phyloP scores from a whole-genome alignment of 2,797 vertebrate genomes.

The Danio kyathit region DNA sequence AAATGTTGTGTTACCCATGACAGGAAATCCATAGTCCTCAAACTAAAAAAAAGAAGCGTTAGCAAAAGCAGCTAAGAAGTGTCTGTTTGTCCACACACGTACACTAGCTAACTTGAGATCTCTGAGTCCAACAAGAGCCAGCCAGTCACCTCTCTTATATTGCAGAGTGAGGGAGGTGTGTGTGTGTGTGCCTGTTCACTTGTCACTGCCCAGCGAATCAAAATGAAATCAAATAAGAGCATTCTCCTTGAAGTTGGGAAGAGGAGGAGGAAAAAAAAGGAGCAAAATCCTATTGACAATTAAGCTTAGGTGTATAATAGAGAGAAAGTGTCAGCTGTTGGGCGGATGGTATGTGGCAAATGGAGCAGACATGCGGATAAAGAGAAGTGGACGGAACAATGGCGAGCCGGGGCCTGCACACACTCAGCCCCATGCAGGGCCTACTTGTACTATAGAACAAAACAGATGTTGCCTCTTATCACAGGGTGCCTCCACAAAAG shows the following conservation, averaged over 20 bases:
- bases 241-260: slow-evolving; percentile 41
- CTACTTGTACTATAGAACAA: slow-evolving; percentile 85
- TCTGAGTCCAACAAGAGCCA: slow-evolving; percentile 26
- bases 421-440: slow-evolving; percentile 83
- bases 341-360: slow-evolving; percentile 83
- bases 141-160: slow-evolving; percentile 44
- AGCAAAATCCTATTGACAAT: slow-evolving; percentile 58
- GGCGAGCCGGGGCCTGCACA: slow-evolving; percentile 76
- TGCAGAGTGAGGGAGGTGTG: slow-evolving; percentile 24
- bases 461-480: slow-evolving; percentile 96
- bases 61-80: slow-evolving; percentile 7
- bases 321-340: slow-evolving; percentile 85
- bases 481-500: slow-evolving; percentile 81
- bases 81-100: slow-evolving; percentile 10
- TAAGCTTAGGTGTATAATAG: slow-evolving; percentile 61
- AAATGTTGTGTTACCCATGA: slow-evolving; percentile 29
- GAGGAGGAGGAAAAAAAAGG: slow-evolving; percentile 25
- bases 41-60: neutral
- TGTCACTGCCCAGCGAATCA: slow-evolving; percentile 40
- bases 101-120: slow-evolving; percentile 23
- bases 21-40: slow-evolving; percentile 46
- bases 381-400: slow-evolving; percentile 80
- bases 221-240: slow-evolving; percentile 58
- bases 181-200: slow-evolving; percentile 19
- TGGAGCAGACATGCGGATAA: slow-evolving; percentile 80